Evolutionary conservation across 2,797 vertebrate species (phyloP), one percentile per base, ranked within the genome.

Genomic region (Silurus aristotelis): DNA sequence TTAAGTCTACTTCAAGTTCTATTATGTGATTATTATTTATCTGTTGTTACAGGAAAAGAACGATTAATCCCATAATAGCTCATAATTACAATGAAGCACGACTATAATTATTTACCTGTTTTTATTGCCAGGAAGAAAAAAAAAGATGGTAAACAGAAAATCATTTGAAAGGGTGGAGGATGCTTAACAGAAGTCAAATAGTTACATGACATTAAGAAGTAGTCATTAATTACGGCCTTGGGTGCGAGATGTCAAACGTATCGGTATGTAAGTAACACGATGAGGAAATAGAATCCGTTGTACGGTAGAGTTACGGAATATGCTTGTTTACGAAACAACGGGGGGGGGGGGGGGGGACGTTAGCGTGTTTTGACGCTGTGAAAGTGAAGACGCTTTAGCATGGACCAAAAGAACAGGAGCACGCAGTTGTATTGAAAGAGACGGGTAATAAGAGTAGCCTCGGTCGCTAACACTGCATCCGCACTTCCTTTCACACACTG

Each of bases 381-480:
- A 66, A 31, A 77, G 75, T 61, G 48, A 79, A 82, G 48, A 63
- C 27, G 75, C 75, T 60, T 77, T 17, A 58, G 15, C 27, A 3
- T 58, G 0, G 27, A 17, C 38, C 52, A 58, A 48, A 46, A 76
- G 61, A 85, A 82, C 38, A 46, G 61, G n/a, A 66, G 46, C 68
- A 19, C 1, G 43, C 25, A 52, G 43, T 64, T 66, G 78, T 27
- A 66, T 58, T 78, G 85, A 70, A 82, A 64, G 58, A 31, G 56
- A 56, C 20, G 1, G 56, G 93, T 93, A 95, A 93, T 92, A 92
- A 89, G 90, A 92, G 93, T 92, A 89, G 89, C 94, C 90, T 91
- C 90, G 95, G 93, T 92, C 88, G 89, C 92, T 93, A 92, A 91
- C 90, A 91, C 91, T 89, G 90, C 90, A 90, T 91, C 95, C 92